Evolutionary conservation across 2,888 invertebrate genomes (phyloP).

Genomic region (Philonicus albiceps): DNA sequence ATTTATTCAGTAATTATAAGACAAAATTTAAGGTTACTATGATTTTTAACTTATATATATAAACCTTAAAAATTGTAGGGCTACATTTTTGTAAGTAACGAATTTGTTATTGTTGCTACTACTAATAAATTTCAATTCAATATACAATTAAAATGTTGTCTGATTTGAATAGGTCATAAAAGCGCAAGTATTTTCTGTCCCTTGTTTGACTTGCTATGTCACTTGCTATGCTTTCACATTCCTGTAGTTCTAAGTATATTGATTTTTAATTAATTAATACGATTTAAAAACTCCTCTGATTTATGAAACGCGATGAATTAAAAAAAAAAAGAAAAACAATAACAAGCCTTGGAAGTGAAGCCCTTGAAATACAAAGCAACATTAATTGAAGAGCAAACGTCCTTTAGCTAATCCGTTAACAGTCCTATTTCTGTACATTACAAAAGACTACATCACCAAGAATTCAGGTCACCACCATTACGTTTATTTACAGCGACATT

Average conservation of each 20-base stretch:
- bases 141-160: too few relatives aligned
- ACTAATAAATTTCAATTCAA: too few relatives aligned
- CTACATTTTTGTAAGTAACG: too few relatives aligned
- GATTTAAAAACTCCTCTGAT: neutral
- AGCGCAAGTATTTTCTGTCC: neutral
- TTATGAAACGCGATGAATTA: neutral
- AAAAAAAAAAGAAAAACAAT: too few relatives aligned
- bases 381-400: neutral
- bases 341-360: neutral
- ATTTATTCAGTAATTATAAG: too few relatives aligned
- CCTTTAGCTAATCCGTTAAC: neutral
- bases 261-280: neutral
- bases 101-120: too few relatives aligned
- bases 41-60: too few relatives aligned
- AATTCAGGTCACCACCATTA: conserved; percentile 21
- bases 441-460: neutral
- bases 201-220: neutral
- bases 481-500: conserved; percentile 21
- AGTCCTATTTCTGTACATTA: conserved; percentile 12
- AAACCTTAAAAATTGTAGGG: too few relatives aligned
- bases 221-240: neutral
- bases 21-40: too few relatives aligned
- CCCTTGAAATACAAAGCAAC: neutral
- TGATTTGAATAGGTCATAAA: too few relatives aligned
- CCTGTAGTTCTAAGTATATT: neutral